Evolutionary conservation across 2,888 invertebrate species (phyloP).

Genomic region (Eupithecia abbreviata): DNA sequence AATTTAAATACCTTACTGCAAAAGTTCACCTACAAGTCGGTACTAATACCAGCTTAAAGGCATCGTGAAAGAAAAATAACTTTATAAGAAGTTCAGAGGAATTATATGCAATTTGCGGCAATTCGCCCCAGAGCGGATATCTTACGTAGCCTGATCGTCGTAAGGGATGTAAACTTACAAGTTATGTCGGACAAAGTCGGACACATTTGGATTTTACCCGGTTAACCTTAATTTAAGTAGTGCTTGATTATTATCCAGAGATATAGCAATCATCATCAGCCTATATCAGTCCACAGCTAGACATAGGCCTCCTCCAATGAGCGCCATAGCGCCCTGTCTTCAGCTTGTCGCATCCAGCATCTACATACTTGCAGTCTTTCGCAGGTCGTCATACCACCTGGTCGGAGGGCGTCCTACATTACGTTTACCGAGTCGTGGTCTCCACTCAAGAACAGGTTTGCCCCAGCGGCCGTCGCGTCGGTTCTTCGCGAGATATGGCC

Average conservation of each 20-base stretch:
- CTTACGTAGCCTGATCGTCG: constrained; percentile 17
- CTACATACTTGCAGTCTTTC: too few species aligned
- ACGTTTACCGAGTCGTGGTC: too few species aligned
- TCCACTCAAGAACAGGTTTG: too few species aligned
- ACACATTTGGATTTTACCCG: background rate
- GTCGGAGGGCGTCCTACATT: too few species aligned
- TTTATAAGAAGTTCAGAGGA: constrained; percentile 21
- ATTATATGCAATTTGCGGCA: constrained; percentile 34
- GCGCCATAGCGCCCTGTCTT: too few species aligned
- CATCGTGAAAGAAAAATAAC: constrained; percentile 4
- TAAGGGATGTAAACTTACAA: constrained; percentile 5
- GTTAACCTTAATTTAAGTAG: background rate
- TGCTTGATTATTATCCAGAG: background rate
- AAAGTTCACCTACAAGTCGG: background rate
- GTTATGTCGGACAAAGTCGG: background rate
- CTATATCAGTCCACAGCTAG: too few species aligned
- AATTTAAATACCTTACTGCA: background rate
- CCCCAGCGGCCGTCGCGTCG: too few species aligned
- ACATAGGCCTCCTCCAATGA: too few species aligned
- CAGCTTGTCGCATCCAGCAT: too few species aligned
- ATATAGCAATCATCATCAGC: background rate
- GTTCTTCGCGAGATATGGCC: too few species aligned
- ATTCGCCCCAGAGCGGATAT: constrained; percentile 28
- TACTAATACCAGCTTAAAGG: background rate
- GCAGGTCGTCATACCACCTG: too few species aligned